Conservation (phyloP, 2,113 vertebrate genomes). For the Pteropus alecto region DNA sequence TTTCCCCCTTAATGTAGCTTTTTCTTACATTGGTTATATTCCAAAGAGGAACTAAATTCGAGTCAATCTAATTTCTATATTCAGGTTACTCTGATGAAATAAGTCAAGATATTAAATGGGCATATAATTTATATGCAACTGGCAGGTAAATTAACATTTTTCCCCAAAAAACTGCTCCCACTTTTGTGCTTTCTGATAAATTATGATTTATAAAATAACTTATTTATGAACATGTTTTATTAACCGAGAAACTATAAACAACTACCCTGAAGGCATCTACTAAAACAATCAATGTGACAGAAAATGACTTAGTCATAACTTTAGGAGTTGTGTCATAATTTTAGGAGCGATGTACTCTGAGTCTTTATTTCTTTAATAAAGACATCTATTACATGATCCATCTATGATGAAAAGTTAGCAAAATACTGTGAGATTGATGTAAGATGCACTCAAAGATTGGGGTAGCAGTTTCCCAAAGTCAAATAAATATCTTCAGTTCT, state of each 20-base stretch:
- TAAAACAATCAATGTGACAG: background rate
- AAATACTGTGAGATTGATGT: background rate
- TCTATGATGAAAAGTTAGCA: background rate
- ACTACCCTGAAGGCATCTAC: background rate
- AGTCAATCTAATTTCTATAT: background rate
- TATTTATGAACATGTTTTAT: conserved; percentile 41
- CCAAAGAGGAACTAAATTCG: background rate
- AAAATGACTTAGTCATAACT: background rate
- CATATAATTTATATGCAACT: background rate
- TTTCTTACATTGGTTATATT: background rate
- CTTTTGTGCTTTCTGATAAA: background rate
- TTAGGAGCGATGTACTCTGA: background rate
- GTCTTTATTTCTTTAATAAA: background rate
- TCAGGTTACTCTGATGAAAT: background rate
- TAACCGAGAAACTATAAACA: background rate
- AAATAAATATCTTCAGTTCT: background rate
- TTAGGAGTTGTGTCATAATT: background rate
- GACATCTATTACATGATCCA: background rate
- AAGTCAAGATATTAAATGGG: background rate
- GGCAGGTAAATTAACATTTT: background rate
- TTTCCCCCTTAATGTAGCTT: background rate
- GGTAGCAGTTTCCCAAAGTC: background rate
- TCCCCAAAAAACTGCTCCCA: background rate
- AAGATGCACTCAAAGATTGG: background rate
- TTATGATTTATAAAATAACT: background rate